phyloP scores from a whole-genome alignment of 1,140 invertebrate genomes.

The Elymnias hypermnestra region DNA sequence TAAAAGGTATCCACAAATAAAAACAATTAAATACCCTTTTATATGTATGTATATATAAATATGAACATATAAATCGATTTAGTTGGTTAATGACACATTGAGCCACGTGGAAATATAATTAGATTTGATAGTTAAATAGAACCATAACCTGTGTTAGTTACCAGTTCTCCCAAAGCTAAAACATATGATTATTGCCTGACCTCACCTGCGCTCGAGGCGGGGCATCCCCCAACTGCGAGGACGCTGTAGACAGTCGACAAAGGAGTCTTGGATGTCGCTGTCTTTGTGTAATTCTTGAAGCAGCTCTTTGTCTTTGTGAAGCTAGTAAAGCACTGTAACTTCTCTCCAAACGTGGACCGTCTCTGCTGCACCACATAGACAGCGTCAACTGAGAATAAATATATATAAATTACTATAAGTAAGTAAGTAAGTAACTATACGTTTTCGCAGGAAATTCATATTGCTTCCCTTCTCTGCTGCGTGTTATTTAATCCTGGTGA shows the following conservation, averaged over 20 bases:
- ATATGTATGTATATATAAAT: no score
- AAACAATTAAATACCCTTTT: no score
- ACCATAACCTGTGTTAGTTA: no score
- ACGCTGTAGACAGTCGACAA: conserved; percentile 46
- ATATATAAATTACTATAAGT: background rate
- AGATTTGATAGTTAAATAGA: no score
- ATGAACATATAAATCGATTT: no score
- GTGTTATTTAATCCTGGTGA: no score
- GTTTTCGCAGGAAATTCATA: background rate
- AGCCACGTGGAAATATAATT: no score
- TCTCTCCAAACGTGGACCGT: conserved; percentile 38
- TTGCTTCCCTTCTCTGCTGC: no score
- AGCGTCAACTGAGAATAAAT: conserved; percentile 41
- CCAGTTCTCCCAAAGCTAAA: background rate
- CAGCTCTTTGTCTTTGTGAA: conserved; percentile 36
- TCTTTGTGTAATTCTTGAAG: conserved; percentile 24
- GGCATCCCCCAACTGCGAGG: conserved; percentile 50
- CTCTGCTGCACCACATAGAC: conserved; percentile 47
- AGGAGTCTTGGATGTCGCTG: conserved; percentile 29
- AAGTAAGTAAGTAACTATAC: no score
- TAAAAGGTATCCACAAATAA: no score
- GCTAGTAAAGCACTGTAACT: conserved; percentile 54
- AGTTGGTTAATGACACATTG: no score
- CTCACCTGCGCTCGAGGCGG: conserved; percentile 61
- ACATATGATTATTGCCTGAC: conserved; percentile 34